Evolutionary conservation across 2,113 vertebrate species (phyloP), one percentile per base, ranked within the genome.

Genomic region (Alethe castanea): DNA sequence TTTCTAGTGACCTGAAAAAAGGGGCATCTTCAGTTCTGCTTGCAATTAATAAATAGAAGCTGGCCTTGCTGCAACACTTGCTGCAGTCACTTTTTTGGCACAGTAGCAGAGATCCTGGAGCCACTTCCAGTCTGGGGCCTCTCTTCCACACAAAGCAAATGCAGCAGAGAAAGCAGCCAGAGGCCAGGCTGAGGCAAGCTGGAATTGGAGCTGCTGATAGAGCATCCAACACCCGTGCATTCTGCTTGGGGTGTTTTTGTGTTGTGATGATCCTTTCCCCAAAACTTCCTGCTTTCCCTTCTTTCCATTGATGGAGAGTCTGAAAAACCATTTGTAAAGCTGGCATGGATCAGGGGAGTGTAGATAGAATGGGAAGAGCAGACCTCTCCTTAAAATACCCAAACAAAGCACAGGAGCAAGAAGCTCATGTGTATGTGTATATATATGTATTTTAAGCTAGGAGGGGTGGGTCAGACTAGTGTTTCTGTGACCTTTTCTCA

Each of bases 401-500:
- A 67, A 90, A 85, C 45, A 89, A 67, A 88, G 29, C 47, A 52
- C 22, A 54, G 69, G 31, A 81, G 47, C 62, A 62, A 81, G 56
- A 53, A 89, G 44, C 65, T 91, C 14, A 0, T 10, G 11, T 31
- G 2, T 36, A 12, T 52, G 26, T 61, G 7, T 81, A 16, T 78
- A 2, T 33, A 0, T 71, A 8, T 72, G 28, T 85, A 59, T 93
- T 78, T 84, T 86, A 61, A 76, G 79, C 74, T 54, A n/a, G 64
- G 56, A 67, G 69, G 33, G 25, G 26, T 14, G 11, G 64, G 28
- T 79, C 77, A 84, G 48, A 40, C 36, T 31, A n/a, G 77, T 70
- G 65, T 79, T 95, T 74, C 84, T 78, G 56, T 73, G 84, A 85
- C 95, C 81, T 96, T 86, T 87, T 74, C 36, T 95, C 84, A 91